phyloP scores from a whole-genome alignment of 2,888 invertebrate genomes.

The Apamea crenata region DNA sequence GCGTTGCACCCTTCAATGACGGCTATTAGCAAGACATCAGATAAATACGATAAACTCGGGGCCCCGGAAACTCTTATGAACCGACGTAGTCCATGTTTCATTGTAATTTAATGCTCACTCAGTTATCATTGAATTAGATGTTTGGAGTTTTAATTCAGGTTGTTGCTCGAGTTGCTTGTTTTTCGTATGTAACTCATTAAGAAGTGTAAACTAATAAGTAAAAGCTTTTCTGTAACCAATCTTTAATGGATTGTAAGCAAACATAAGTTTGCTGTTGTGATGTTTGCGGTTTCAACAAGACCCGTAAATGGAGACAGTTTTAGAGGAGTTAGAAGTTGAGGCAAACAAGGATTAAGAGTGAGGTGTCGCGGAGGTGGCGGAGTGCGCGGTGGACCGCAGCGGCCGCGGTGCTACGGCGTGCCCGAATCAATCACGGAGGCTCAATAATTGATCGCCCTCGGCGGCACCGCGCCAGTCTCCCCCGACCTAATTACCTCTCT shows the following conservation, averaged over 20 bases:
- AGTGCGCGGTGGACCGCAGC: constrained; percentile 62
- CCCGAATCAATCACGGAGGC: constrained; percentile 86
- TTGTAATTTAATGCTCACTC: constrained; percentile 69
- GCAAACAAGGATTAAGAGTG: constrained; percentile 72
- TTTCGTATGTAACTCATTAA: constrained; percentile 16
- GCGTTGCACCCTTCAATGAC: constrained; percentile 84
- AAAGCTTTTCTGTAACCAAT: constrained; percentile 23
- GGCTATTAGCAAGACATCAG: constrained; percentile 87
- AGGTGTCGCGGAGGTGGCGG: constrained; percentile 65
- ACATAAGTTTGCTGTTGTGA: constrained; percentile 39
- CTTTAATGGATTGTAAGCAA: constrained; percentile 24
- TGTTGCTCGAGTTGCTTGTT: constrained; percentile 3
- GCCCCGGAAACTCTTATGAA: constrained; percentile 80
- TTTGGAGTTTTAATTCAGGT: constrained; percentile 50
- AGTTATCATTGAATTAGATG: constrained; percentile 60
- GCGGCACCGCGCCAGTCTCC: constrained; percentile 76
- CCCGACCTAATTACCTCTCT: constrained; percentile 87
- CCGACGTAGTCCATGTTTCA: constrained; percentile 68
- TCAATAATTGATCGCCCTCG: constrained; percentile 87
- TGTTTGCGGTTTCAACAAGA: constrained; percentile 48
- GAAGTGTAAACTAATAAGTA: constrained; percentile 24
- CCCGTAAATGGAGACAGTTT: constrained; percentile 59
- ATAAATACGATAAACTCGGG: constrained; percentile 81
- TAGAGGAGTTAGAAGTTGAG: constrained; percentile 66
- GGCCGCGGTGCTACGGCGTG: constrained; percentile 67